Evolutionary conservation across 2,888 invertebrate species (phyloP).

Genomic region (Cataglyphis altisquamis): DNA sequence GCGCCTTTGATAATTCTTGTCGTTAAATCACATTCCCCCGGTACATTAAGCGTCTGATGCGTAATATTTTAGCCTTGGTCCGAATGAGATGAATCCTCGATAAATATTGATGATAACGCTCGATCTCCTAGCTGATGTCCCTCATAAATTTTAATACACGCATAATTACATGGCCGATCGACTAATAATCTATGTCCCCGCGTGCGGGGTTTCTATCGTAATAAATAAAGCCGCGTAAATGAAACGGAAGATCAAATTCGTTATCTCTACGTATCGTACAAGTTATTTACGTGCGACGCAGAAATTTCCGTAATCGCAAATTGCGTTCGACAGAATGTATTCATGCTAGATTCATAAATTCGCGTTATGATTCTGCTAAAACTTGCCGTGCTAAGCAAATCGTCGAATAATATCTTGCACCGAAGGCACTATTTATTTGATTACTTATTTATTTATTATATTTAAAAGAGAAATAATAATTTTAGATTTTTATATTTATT

Average conservation of each 20-base stretch:
- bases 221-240: constrained; percentile 48
- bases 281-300: constrained; percentile 38
- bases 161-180: constrained; percentile 41
- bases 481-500: not conserved
- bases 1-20: constrained; percentile 21
- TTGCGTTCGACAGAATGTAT: constrained; percentile 18
- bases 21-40: constrained; percentile 8
- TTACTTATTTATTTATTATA: not conserved
- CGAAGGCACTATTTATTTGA: constrained; percentile 6
- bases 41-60: constrained; percentile 9
- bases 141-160: constrained; percentile 53
- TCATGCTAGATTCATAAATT: constrained; percentile 32
- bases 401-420: constrained; percentile 4
- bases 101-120: constrained; percentile 62
- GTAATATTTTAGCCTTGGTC: constrained; percentile 47
- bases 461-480: constrained; percentile 2
- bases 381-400: not conserved
- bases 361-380: not conserved
- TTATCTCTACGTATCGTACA: constrained; percentile 12
- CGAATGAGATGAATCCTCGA: constrained; percentile 59
- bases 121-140: constrained; percentile 51
- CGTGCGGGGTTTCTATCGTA: constrained; percentile 10
- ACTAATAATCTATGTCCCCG: constrained; percentile 35
- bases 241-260: constrained; percentile 42
- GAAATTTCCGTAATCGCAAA: constrained; percentile 47